These are phyloP conservation scores for Seriola quinqueradiata DNA, from an alignment of 2,113 vertebrate species.

Conservation along the genomic window DNA sequence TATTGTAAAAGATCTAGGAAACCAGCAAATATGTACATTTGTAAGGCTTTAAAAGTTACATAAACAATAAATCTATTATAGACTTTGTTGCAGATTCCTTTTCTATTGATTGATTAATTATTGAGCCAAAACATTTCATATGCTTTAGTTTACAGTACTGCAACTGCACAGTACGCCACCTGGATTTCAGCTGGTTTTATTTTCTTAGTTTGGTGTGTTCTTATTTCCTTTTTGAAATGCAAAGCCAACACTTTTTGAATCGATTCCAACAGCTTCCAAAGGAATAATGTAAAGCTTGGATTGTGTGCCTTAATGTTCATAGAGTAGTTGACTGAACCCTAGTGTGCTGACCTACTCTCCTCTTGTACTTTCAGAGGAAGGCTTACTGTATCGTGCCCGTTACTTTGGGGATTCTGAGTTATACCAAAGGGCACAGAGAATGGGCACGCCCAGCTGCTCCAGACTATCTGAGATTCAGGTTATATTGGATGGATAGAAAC, in stretches of 20 bases:
- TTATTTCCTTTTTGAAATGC: neutral
- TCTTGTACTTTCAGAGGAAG: slow-evolving; percentile 90
- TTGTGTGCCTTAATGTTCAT: neutral
- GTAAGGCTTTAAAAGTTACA: no score
- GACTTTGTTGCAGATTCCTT: no score
- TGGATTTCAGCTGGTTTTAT: neutral
- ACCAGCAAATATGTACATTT: no score
- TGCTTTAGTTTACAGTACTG: neutral
- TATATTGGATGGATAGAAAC: slow-evolving; percentile 89
- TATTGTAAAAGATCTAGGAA: no score
- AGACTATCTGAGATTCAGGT: slow-evolving; percentile 96
- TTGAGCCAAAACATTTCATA: no score
- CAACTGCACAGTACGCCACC: neutral
- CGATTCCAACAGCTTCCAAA: neutral
- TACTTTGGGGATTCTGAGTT: slow-evolving; percentile 96
- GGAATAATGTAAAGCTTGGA: neutral
- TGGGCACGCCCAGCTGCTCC: slow-evolving; percentile 97
- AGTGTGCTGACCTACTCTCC: neutral
- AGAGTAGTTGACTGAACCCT: neutral
- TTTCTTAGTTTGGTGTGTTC: neutral
- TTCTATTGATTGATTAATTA: no score
- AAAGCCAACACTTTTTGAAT: neutral
- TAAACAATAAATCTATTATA: no score
- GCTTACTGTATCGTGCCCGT: slow-evolving; percentile 95
- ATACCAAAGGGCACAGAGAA: slow-evolving; percentile 96